These are phyloP conservation scores for Phataginus tricuspis DNA, from an alignment of 2,797 vertebrate species.

Conservation along the genomic window DNA sequence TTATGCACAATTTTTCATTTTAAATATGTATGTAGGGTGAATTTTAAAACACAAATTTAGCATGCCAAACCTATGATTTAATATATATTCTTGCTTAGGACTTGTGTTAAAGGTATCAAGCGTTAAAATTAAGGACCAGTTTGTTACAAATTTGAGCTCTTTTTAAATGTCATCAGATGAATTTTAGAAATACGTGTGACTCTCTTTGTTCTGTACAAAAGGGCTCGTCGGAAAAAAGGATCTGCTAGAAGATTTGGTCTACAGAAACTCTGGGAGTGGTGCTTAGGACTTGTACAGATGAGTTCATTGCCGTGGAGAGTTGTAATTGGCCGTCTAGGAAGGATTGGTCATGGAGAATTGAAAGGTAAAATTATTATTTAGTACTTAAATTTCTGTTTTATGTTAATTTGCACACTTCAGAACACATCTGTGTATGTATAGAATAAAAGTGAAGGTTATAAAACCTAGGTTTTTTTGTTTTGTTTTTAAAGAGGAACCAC, in stretches of 20 bases:
- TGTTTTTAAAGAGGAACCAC: slow-evolving; percentile 10
- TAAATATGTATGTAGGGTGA: not conserved
- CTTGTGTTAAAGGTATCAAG: not conserved
- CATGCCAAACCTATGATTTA: slow-evolving; percentile 10
- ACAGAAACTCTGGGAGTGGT: slow-evolving; percentile 99
- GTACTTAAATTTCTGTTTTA: slow-evolving; percentile 25
- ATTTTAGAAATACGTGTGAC: slow-evolving; percentile 52
- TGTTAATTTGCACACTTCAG: not conserved
- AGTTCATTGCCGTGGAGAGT: slow-evolving; percentile 99
- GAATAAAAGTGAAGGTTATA: slow-evolving; percentile 33
- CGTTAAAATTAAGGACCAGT: slow-evolving; percentile 28
- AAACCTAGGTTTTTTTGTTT: not conserved
- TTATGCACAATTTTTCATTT: not conserved
- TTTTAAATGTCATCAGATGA: slow-evolving; percentile 25
- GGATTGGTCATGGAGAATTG: slow-evolving; percentile 98
- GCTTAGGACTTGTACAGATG: slow-evolving; percentile 97
- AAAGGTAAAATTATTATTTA: slow-evolving; percentile 89
- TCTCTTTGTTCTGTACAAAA: slow-evolving; percentile 74
- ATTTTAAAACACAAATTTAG: not conserved
- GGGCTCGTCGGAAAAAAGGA: slow-evolving; percentile 98
- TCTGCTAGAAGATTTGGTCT: slow-evolving; percentile 96
- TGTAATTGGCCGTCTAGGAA: slow-evolving; percentile 97
- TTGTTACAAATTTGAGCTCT: slow-evolving; percentile 32
- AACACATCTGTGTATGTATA: not conserved
- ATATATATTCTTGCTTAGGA: not conserved